These are phyloP conservation scores for Agonopterix heracliana DNA, from an alignment of 2,888 invertebrate genomes.

Conservation along the genomic window DNA sequence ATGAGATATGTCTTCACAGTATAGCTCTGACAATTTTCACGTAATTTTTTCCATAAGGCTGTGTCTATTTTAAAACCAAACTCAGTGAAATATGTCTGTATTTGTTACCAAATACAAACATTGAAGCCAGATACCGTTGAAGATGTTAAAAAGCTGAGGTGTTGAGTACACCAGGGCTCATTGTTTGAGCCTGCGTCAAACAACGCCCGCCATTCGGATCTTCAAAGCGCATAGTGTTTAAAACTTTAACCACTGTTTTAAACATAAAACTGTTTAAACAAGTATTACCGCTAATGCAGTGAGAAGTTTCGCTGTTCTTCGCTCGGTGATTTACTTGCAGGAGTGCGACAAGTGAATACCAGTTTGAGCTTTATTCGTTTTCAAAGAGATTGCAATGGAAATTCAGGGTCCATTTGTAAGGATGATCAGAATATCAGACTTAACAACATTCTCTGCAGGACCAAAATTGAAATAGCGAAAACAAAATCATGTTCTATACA, in stretches of 20 bases:
- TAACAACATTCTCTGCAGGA: no score
- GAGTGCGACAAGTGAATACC: constrained; percentile 3
- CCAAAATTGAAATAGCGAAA: no score
- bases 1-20: no score
- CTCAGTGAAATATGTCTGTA: constrained; percentile 37
- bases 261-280: constrained; percentile 35
- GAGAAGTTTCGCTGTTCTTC: constrained; percentile 34
- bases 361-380: constrained; percentile 2
- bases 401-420: no score
- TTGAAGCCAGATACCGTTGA: constrained; percentile 39
- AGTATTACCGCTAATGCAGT: constrained; percentile 57
- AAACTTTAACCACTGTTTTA: constrained; percentile 5
- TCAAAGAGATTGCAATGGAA: neutral
- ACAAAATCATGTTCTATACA: no score
- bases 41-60: no score
- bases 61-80: no score
- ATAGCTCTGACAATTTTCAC: no score
- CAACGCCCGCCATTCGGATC: constrained; percentile 50
- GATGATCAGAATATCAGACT: no score
- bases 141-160: constrained; percentile 61
- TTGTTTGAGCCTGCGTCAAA: constrained; percentile 60
- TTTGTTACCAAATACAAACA: constrained; percentile 43
- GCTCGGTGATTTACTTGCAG: constrained; percentile 17
- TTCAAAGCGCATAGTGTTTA: constrained; percentile 46
- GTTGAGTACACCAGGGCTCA: constrained; percentile 53